Conservation (phyloP, 1,140 invertebrate species). For the Chrysomallon squamiferum region DNA sequence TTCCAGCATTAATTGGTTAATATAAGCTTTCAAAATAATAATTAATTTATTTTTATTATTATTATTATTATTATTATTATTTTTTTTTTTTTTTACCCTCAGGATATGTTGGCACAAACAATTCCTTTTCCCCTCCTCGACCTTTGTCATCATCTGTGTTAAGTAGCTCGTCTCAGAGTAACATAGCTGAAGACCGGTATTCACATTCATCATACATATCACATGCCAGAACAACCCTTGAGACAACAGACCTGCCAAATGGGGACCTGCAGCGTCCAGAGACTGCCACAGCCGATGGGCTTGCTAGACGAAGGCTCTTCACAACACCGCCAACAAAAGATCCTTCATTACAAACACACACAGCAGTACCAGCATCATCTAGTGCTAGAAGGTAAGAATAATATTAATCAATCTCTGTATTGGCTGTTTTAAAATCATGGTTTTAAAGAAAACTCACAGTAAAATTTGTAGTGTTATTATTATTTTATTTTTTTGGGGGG, state of each 20-base stretch:
- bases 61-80: too few relatives aligned
- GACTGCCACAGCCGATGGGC: neutral
- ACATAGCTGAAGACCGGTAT: conserved; percentile 1
- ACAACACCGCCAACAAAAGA: conserved; percentile 37
- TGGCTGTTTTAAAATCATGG: too few relatives aligned
- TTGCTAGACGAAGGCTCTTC: neutral
- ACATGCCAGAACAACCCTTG: neutral
- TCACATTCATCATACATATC: conserved; percentile 9
- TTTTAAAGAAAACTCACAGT: neutral
- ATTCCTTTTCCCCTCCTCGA: conserved; percentile 1
- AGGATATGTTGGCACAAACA: neutral
- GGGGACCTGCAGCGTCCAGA: conserved; percentile 7
- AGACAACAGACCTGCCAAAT: neutral
- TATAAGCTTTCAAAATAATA: too few relatives aligned
- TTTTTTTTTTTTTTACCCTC: too few relatives aligned
- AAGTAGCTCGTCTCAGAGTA: too few relatives aligned
- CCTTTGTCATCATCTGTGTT: conserved; percentile 8
- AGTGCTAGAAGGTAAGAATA: conserved; percentile 47
- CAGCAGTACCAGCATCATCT: conserved; percentile 23
- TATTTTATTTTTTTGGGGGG: neutral
- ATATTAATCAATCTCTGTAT: too few relatives aligned
- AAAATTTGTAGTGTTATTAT: neutral
- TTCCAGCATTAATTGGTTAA: too few relatives aligned
- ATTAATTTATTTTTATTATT: too few relatives aligned
- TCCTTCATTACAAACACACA: conserved; percentile 12